Base-by-base conservation (phyloP, 1,140 invertebrate genomes). In the Samia ricini region DNA sequence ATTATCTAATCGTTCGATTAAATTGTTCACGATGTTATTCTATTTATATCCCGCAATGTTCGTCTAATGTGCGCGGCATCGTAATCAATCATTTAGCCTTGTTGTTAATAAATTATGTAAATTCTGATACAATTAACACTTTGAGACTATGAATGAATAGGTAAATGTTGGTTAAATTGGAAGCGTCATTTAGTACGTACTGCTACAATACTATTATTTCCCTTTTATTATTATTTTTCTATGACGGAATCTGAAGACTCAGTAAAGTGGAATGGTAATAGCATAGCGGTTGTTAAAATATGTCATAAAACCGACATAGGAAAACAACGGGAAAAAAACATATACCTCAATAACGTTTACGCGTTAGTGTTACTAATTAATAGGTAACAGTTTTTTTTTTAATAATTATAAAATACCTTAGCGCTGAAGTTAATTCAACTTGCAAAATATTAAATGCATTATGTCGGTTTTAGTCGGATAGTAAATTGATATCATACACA, bases 61-160 rank as follows among this genome's bases (percentile, higher is more conserved):
- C 58, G 33, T 42, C 29, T 50, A 20, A 18, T 61, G 48, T 50
- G 60, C 24, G 36, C 19, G 22, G 72, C 64, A 74, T 74, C 65
- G 54, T 64, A 66, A 74, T 65, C 48, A 60, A 55, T 29, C 58
- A 57, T 26, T 68, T 68, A 72, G 57, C 72, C 72, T 72, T 68
- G 72, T 62, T 26, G 20, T 52, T 59, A 59, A 36, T 67, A 57
- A 57, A 66, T 70, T 74, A 70, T 74, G 61, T 61, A 66, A 71
- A 69, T 71, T 4, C 29, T 49, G 20, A 15, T 23, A 23, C 48
- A 49, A 20, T 52, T 56, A n/a, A 56, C 54, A 26, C 22, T 10
- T 26, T 56, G 22, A n/a, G 10, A 24, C 24, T 56, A 56, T 56
- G 51, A 52, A 52, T 52, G 51, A 52, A 12, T 22, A 52, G 51